phyloP scores from a whole-genome alignment of 2,113 vertebrate species.

The Solea solea region DNA sequence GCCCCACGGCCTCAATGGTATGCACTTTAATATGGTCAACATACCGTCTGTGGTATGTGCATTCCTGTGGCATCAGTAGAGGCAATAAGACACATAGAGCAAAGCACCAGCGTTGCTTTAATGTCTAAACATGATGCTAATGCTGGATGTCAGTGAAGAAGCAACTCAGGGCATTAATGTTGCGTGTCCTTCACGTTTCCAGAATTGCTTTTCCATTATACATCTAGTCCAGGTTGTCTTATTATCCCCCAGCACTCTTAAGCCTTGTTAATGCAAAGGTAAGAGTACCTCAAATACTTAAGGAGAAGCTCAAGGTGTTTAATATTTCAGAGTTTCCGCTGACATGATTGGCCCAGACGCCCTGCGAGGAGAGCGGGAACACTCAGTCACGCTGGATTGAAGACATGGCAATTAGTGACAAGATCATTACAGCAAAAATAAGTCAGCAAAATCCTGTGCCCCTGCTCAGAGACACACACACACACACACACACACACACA shows the following conservation, averaged over 20 bases:
- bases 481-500: neutral
- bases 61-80: conserved; percentile 65
- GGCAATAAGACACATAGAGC: conserved; percentile 37
- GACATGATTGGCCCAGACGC: conserved; percentile 60
- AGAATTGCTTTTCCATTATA: conserved; percentile 64
- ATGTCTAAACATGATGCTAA: conserved; percentile 55
- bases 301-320: conserved; percentile 62
- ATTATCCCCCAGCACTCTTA: conserved; percentile 46
- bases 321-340: conserved; percentile 78
- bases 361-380: conserved; percentile 56
- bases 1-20: conserved; percentile 55
- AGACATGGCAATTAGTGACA: conserved; percentile 70
- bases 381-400: conserved; percentile 69
- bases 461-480: neutral
- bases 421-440: conserved; percentile 46
- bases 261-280: conserved; percentile 64
- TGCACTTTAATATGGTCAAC: conserved; percentile 65
- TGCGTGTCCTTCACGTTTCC: conserved; percentile 46
- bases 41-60: conserved; percentile 58
- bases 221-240: conserved; percentile 18
- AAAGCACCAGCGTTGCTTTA: too few relatives aligned
- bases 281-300: conserved; percentile 64
- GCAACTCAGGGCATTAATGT: conserved; percentile 33
- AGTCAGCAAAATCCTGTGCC: conserved; percentile 48
- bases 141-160: conserved; percentile 26